Evolutionary conservation across 2,888 invertebrate species (phyloP).

Genomic region (Heliconius erato): DNA sequence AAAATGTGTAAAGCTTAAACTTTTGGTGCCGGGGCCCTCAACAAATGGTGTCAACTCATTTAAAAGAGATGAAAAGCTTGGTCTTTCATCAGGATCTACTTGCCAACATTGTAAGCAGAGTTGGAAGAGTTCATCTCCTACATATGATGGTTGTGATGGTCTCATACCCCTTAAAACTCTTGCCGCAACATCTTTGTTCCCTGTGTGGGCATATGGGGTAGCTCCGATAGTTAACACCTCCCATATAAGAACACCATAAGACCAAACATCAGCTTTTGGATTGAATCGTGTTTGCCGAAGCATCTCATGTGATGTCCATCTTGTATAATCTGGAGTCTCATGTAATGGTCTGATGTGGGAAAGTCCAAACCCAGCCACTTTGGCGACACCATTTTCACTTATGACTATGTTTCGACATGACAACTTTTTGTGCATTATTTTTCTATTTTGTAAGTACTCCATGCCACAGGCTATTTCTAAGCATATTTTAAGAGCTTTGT

Average conservation of each 20-base stretch:
- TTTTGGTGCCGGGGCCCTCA: conserved; percentile 68
- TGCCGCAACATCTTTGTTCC: conserved; percentile 88
- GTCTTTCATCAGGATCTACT: conserved; percentile 92
- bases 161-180: conserved; percentile 89
- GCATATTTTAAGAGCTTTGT: conserved; percentile 87
- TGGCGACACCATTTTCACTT: conserved; percentile 88
- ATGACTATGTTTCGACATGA: conserved; percentile 90
- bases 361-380: conserved; percentile 91
- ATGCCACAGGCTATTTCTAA: conserved; percentile 90
- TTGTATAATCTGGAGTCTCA: conserved; percentile 89
- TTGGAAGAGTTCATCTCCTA: conserved; percentile 92
- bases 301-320: conserved; percentile 93
- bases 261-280: conserved; percentile 93
- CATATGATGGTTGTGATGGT: conserved; percentile 90
- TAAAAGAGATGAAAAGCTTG: conserved; percentile 88
- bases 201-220: conserved; percentile 91
- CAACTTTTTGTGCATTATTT: conserved; percentile 90
- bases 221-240: conserved; percentile 92
- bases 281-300: conserved; percentile 89
- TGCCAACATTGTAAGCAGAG: conserved; percentile 94
- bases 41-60: conserved; percentile 74
- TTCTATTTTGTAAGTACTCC: conserved; percentile 88
- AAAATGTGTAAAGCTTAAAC: conserved; percentile 80
- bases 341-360: conserved; percentile 87
- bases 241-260: conserved; percentile 93